A percentile compares a stretch with the other conserved stretches of the same genome.
phyloP scores from a whole-genome alignment of 2,113 vertebrate species.

The Perognathus longimembris region DNA sequence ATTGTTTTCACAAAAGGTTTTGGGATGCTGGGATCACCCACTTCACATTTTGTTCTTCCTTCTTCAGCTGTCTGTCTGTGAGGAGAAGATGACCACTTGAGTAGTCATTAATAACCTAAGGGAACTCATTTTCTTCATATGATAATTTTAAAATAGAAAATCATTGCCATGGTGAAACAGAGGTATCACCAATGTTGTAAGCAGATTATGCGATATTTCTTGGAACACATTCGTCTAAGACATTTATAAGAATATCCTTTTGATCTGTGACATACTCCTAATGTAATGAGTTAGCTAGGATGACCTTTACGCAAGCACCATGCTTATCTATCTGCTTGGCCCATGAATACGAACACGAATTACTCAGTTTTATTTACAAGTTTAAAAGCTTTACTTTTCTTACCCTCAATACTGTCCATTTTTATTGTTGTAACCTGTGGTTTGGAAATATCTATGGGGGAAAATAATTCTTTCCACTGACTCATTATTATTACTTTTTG shows the following conservation, averaged over 20 bases:
- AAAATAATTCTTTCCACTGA: background rate
- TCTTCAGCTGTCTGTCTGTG: too few species aligned
- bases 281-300: background rate
- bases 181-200: background rate
- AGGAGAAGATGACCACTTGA: background rate
- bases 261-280: background rate
- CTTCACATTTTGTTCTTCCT: background rate
- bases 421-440: background rate
- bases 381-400: conserved; percentile 24
- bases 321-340: background rate
- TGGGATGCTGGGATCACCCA: background rate
- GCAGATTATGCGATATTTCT: background rate
- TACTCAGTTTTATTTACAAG: background rate
- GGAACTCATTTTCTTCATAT: background rate
- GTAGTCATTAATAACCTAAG: background rate
- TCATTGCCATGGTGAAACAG: background rate
- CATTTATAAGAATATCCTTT: background rate
- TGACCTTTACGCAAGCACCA: background rate
- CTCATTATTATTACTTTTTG: background rate
- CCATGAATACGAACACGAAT: background rate
- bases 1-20: background rate
- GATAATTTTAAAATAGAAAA: background rate
- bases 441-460: background rate
- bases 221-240: background rate
- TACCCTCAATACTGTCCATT: background rate